Evolutionary conservation across 2,113 vertebrate genomes (phyloP), one percentile per base, ranked within the genome.

Genomic region (Oreotrochilus melanogaster): DNA sequence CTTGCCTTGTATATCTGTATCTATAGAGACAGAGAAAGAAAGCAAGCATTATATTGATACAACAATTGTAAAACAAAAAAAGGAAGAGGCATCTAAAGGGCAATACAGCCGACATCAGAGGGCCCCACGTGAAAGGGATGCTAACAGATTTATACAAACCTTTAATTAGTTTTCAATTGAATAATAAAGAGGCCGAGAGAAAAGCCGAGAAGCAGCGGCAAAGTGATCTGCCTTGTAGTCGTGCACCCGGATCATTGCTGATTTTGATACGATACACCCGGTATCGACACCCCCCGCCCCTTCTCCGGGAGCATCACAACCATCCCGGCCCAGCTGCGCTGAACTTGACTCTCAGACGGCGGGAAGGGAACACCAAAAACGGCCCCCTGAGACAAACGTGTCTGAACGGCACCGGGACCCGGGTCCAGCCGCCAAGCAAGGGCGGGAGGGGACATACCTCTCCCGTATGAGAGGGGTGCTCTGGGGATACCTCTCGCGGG

Each of bases 11-110:
- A 97, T 97, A 97, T 98, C 96, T 98, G 98, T 98, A 98, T 98
- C 98, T 98, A 98, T 98, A 98, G 98, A 98, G 98, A 98, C 98
- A 96, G 97, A 96, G 94, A 37, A 98, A 98, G 98, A 98, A 98
- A 98, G 97, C 96, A 96, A 92, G 97, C 98, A 98, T 98, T 98
- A 97, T 98, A 97, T 97, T 88, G 97, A 97, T 98, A 96, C 98
- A 97, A 98, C 98, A 98, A 98, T 98, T 96, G 98, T 97, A 97
- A 97, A 97, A 97, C 96, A 97, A 97, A 97, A 97, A 97, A 97
- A 87, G 97, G 97, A 98, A 98, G 96, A 98, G 98, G 97, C 97
- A 97, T 98, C 97, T 85, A 96, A 98, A 98, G 98, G 98, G 97
- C 98, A 98, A 96, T 96, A 97, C 87, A 95, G 96, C 96, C 72